A percentile compares a stretch with the other conserved stretches of the same genome.
Conservation (phyloP, 2,113 vertebrate species). For the Indri indri region DNA sequence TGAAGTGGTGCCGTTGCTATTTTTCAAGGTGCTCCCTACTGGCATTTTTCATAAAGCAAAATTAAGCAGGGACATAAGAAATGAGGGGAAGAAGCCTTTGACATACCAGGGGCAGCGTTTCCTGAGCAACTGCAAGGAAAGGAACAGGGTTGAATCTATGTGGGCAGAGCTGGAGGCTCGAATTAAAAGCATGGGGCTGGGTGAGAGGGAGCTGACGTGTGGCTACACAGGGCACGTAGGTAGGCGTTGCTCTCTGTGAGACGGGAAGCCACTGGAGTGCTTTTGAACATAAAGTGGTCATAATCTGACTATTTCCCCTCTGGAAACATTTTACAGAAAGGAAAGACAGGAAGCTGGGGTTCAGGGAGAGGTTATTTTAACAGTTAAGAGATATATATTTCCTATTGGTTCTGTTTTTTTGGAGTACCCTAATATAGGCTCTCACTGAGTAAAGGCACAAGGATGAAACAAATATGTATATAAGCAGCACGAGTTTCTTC, state of each 20-base stretch:
- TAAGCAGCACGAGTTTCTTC: background rate
- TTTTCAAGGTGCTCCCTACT: accelerated
- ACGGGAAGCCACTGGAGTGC: accelerated
- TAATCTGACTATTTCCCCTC: background rate
- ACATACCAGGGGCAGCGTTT: accelerated
- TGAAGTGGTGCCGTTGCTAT: accelerated
- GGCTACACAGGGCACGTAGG: accelerated
- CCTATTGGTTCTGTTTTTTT: background rate
- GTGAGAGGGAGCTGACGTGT: accelerated
- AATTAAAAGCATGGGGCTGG: accelerated
- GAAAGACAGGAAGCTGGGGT: too few relatives aligned
- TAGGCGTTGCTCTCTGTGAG: background rate
- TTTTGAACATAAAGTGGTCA: background rate
- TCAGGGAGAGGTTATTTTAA: accelerated
- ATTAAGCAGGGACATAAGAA: background rate
- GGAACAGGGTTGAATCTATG: accelerated
- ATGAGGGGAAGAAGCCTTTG: background rate
- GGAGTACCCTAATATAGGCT: background rate
- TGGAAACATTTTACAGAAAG: background rate
- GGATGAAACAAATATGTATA: background rate
- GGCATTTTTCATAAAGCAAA: background rate
- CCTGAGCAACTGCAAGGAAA: background rate
- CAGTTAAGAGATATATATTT: background rate
- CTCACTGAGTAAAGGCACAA: accelerated
- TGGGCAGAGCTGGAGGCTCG: background rate